Conservation (phyloP, 37 sponge, comb jelly and placozoan species). For the Geodia barretti region DNA sequence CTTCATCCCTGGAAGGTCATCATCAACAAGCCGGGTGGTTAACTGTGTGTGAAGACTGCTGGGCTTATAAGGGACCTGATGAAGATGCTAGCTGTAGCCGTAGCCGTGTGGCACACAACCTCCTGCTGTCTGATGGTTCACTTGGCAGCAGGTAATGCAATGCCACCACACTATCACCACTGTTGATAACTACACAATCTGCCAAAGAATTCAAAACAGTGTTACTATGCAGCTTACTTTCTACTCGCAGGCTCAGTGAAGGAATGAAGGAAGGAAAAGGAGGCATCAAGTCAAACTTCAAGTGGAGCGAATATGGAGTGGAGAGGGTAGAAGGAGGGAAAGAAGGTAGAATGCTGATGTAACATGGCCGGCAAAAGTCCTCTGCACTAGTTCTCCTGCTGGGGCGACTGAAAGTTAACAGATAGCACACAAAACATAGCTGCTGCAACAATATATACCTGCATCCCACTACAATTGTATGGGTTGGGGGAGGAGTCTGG, state of each 20-base stretch:
- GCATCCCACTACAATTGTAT: slow-evolving; percentile 4
- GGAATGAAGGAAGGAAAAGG: slow-evolving; percentile 35
- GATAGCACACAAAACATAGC: neutral
- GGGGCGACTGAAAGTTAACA: neutral
- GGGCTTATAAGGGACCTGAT: neutral
- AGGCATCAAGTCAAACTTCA: slow-evolving; percentile 36
- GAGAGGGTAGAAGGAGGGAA: neutral
- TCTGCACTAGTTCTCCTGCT: neutral
- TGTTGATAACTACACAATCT: slow-evolving; percentile 29
- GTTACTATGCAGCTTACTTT: slow-evolving; percentile 17
- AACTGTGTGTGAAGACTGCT: neutral
- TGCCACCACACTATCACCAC: slow-evolving; percentile 25
- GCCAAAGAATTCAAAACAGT: neutral
- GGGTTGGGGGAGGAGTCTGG: slow-evolving; percentile 7
- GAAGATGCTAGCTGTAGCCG: neutral
- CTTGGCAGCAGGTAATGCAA: no score
- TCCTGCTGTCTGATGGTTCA: no score
- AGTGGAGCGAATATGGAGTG: neutral
- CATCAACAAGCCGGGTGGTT: neutral
- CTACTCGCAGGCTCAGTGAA: slow-evolving; percentile 14
- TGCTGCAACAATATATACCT: slow-evolving; percentile 2
- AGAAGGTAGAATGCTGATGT: slow-evolving; percentile 17
- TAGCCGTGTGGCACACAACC: neutral
- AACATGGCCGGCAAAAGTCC: slow-evolving; percentile 14
- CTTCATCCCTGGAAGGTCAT: neutral